A percentile compares a stretch with the other conserved stretches of the same genome.
Evolutionary conservation across 2,888 invertebrate species (phyloP).

Genomic region (Cylloceria caligata): DNA sequence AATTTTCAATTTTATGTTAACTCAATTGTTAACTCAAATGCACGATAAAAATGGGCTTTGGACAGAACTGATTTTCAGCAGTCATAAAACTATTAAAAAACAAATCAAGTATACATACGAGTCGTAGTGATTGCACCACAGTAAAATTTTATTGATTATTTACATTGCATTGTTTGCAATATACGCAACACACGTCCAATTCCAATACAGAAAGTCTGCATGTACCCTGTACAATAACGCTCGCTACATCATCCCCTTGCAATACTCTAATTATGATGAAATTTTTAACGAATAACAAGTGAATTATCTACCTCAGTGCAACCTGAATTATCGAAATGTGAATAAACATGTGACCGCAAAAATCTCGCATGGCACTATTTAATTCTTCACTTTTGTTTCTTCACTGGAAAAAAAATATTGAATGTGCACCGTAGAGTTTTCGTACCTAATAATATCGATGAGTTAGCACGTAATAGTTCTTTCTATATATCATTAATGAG

Average conservation of each 20-base stretch:
- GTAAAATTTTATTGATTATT: conserved; percentile 15
- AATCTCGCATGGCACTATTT: conserved; percentile 5
- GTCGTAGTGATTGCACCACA: background rate
- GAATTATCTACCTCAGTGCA: conserved; percentile 12
- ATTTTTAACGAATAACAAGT: conserved; percentile 41
- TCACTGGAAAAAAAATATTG: background rate
- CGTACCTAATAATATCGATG: conserved; percentile 23
- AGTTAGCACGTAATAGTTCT: conserved; percentile 29
- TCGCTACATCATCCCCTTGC: background rate
- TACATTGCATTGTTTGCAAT: conserved; percentile 23
- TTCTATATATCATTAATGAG: conserved; percentile 45
- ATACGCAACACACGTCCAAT: background rate
- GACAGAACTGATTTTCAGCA: background rate
- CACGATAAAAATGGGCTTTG: background rate
- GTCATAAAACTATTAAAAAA: background rate
- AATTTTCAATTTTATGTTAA: no score
- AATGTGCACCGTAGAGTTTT: conserved; percentile 18
- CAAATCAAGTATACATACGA: conserved; percentile 3
- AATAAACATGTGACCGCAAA: conserved; percentile 42
- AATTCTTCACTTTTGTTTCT: background rate
- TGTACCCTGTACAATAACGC: background rate
- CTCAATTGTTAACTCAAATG: background rate
- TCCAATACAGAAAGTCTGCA: background rate
- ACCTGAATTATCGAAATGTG: conserved; percentile 54
- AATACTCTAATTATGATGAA: conserved; percentile 40